Conservation (phyloP, 1,140 invertebrate genomes). For the Chrysoperla carnea region DNA sequence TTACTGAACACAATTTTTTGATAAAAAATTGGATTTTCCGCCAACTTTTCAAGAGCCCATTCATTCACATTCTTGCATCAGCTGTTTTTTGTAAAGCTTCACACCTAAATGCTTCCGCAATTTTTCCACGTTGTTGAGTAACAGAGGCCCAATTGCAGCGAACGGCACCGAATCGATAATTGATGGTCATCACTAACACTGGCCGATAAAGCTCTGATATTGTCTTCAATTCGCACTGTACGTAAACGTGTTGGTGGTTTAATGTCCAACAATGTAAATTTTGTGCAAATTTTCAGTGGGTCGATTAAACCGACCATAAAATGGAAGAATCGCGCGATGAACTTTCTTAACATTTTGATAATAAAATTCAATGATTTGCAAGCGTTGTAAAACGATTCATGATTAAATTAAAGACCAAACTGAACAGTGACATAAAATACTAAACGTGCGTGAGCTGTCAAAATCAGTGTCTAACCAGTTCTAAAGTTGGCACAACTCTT, state of each 20-base stretch:
- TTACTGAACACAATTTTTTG: no score
- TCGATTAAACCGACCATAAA: slow-evolving; percentile 2
- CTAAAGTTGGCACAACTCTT: no score
- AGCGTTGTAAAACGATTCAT: no score
- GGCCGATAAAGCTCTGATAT: slow-evolving; percentile 5
- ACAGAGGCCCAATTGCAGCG: slow-evolving; percentile 5
- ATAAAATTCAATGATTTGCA: no score
- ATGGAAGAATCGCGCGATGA: not conserved
- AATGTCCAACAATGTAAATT: slow-evolving; percentile 2
- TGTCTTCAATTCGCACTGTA: slow-evolving; percentile 2
- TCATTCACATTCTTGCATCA: no score
- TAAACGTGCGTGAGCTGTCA: no score
- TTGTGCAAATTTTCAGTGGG: slow-evolving; percentile 3
- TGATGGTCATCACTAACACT: slow-evolving; percentile 4
- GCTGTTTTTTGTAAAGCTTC: slow-evolving; percentile 4
- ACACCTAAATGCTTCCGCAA: slow-evolving; percentile 6
- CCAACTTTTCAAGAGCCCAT: no score
- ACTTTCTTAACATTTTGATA: no score
- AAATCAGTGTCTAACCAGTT: no score
- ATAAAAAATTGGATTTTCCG: no score
- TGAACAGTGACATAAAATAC: no score
- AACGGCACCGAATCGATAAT: slow-evolving; percentile 6
- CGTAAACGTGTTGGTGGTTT: not conserved
- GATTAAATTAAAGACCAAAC: no score
- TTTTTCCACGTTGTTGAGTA: slow-evolving; percentile 6